phyloP scores from a whole-genome alignment of 2,113 vertebrate genomes.

The Laterallus jamaicensis region DNA sequence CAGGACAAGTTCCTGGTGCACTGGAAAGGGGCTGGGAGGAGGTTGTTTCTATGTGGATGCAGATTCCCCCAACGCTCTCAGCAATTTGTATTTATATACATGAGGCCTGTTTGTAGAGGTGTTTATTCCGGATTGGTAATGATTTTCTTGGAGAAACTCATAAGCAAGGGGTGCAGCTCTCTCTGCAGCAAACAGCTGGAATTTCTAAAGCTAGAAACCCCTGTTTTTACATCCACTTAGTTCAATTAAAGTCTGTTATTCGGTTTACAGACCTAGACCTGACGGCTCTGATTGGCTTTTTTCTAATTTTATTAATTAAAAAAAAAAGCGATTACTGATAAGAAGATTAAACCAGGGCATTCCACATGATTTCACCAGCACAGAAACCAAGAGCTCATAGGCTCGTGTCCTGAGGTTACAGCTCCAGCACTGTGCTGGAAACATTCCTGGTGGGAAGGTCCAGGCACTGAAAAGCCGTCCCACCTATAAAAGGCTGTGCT shows the following conservation, averaged over 20 bases:
- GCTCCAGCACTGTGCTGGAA: neutral
- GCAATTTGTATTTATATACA: neutral
- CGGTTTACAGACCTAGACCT: neutral
- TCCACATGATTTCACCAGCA: conserved; percentile 30
- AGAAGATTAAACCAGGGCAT: conserved; percentile 44
- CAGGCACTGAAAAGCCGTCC: neutral
- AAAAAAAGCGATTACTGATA: neutral
- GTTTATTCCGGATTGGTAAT: neutral
- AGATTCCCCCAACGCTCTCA: neutral
- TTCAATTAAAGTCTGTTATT: neutral
- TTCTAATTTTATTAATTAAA: conserved; percentile 43
- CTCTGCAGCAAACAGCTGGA: neutral
- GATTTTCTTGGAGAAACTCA: neutral
- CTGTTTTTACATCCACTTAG: neutral
- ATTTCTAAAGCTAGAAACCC: neutral
- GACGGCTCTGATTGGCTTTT: neutral
- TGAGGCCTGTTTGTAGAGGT: neutral
- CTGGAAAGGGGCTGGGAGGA: neutral
- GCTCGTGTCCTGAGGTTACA: fast-evolving
- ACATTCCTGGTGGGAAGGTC: neutral
- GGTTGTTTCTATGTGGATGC: neutral
- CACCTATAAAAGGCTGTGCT: neutral
- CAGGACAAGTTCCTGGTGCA: neutral
- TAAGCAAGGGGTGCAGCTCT: neutral
- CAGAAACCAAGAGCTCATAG: neutral